Conservation (phyloP, 2,113 vertebrate species). For the Phalacrocorax brasilianus region DNA sequence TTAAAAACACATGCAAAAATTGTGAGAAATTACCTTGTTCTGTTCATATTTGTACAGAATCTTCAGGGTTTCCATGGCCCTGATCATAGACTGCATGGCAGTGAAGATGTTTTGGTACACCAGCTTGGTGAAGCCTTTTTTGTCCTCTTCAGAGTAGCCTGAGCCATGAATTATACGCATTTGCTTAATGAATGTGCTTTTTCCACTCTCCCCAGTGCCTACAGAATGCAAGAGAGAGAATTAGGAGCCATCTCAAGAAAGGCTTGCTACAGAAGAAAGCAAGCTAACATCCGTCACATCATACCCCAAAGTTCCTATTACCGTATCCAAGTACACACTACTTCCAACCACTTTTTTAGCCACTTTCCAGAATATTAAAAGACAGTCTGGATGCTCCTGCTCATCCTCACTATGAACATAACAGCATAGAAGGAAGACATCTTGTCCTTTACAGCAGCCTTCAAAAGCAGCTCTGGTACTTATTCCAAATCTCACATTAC, state of each 20-base stretch:
- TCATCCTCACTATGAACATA: background rate
- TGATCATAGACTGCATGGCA: conserved; percentile 86
- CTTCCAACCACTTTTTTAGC: background rate
- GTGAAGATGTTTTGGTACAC: conserved; percentile 88
- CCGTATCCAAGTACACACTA: background rate
- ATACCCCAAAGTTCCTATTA: background rate
- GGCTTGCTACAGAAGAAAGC: background rate
- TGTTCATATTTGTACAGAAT: conserved; percentile 83
- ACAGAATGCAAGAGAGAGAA: background rate
- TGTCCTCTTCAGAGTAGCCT: conserved; percentile 85
- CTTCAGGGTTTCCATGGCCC: conserved; percentile 84
- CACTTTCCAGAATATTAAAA: background rate
- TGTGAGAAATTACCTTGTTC: conserved; percentile 73
- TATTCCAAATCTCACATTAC: conserved; percentile 28
- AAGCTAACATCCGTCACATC: background rate
- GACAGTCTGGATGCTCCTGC: background rate
- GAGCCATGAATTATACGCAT: conserved; percentile 86
- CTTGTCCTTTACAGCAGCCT: background rate
- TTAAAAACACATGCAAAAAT: background rate
- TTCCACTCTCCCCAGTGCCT: conserved; percentile 85
- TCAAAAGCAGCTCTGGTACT: background rate
- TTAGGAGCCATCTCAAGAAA: background rate
- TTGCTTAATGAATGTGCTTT: conserved; percentile 86
- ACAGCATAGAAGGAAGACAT: background rate
- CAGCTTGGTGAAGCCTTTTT: conserved; percentile 83